Evolutionary conservation across 2,797 vertebrate species (phyloP).

Genomic region (Myiothlypis coronata): DNA sequence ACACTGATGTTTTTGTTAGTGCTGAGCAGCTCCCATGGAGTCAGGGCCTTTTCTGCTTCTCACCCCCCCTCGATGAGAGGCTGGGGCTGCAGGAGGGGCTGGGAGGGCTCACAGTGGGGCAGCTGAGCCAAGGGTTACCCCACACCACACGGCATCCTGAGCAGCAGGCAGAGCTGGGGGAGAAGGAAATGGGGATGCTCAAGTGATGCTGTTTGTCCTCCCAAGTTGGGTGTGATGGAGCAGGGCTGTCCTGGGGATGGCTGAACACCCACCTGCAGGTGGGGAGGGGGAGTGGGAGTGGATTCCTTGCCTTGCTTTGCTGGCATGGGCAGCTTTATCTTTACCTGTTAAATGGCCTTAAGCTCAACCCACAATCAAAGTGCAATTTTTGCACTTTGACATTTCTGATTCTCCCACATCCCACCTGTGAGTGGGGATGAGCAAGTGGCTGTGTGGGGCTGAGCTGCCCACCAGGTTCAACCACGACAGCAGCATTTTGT

Average conservation of each 20-base stretch:
- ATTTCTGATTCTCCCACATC: neutral
- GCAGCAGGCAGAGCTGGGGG: neutral
- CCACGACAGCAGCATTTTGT: accelerated
- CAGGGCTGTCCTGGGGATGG: neutral
- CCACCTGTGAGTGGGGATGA: neutral
- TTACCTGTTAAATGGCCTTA: neutral
- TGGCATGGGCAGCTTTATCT: neutral
- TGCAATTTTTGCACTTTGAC: neutral
- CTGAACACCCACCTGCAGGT: neutral
- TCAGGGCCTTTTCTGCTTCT: neutral
- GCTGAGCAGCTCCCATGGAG: neutral
- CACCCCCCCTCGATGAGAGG: accelerated
- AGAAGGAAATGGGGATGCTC: accelerated
- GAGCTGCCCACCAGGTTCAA: neutral
- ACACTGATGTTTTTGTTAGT: neutral
- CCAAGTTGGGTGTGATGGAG: accelerated
- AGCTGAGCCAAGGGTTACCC: neutral
- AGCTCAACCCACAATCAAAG: neutral
- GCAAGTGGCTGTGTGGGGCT: neutral
- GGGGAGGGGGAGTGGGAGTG: neutral
- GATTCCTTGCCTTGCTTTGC: neutral
- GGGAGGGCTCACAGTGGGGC: neutral
- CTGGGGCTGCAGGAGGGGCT: neutral
- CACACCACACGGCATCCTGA: accelerated
- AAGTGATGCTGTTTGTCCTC: neutral